phyloP scores from a whole-genome alignment of 1,140 invertebrate genomes.

The Drosophila ogumai region DNA sequence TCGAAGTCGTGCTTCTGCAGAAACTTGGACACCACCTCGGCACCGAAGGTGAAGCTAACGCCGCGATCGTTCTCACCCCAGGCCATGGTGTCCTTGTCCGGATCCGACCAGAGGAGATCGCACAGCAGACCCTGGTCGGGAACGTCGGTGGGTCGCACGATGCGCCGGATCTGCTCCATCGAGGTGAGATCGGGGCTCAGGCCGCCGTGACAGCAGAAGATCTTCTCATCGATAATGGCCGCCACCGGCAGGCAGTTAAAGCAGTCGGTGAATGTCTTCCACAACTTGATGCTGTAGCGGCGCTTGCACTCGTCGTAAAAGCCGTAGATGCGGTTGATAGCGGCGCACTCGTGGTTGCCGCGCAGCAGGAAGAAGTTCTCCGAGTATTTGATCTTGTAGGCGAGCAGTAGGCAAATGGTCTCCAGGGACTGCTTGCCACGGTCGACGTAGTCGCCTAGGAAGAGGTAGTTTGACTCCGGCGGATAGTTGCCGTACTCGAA shows the following conservation, averaged over 20 bases:
- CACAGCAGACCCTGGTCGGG: constrained; percentile 4
- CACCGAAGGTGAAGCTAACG: constrained; percentile 12
- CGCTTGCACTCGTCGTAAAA: constrained; percentile 17
- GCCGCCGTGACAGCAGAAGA: constrained; percentile 13
- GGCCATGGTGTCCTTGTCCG: constrained; percentile 15
- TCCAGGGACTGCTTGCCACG: constrained; percentile 6
- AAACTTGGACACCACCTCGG: constrained; percentile 14
- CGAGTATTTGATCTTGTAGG: constrained; percentile 12
- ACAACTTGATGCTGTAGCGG: constrained; percentile 4
- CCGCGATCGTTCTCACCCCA: constrained; percentile 13
- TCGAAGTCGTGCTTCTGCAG: constrained; percentile 11
- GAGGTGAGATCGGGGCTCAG: constrained; percentile 4
- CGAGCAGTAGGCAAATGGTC: constrained; percentile 6
- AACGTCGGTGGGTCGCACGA: not conserved
- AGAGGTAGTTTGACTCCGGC: constrained; percentile 1
- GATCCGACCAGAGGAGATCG: constrained; percentile 7
- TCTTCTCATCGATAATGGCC: constrained; percentile 12
- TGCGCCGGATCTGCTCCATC: constrained; percentile 6
- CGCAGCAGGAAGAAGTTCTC: constrained; percentile 9
- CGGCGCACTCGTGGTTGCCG: constrained; percentile 12
- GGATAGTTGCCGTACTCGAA: constrained; percentile 14
- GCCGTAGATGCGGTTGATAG: constrained; percentile 9
- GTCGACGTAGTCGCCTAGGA: constrained; percentile 4
- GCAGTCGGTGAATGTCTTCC: constrained; percentile 15
- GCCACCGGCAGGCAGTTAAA: constrained; percentile 13